Evolutionary conservation across 2,888 invertebrate genomes (phyloP).

Genomic region (Lissocephala sabroskyi): DNA sequence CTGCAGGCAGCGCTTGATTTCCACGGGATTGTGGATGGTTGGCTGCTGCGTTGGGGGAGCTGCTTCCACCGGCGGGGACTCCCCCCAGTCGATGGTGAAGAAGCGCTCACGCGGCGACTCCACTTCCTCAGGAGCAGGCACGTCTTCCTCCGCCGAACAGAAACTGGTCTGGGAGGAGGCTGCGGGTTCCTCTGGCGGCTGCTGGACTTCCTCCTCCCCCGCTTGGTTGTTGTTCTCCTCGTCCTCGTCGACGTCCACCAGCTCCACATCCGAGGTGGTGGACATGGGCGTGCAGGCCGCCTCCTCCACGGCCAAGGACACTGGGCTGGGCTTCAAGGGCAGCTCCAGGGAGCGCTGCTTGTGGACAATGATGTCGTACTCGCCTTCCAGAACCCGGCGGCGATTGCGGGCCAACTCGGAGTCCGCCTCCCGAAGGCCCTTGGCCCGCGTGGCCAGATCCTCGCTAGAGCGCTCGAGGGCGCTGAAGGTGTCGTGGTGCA

Average conservation of each 20-base stretch:
- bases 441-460: constrained; percentile 29
- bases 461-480: constrained; percentile 40
- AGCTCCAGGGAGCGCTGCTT: constrained; percentile 11
- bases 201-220: neutral
- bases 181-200: no score
- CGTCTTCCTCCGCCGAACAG: no score
- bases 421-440: constrained; percentile 27
- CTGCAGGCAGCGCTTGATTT: constrained; percentile 74
- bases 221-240: constrained; percentile 20
- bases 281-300: constrained; percentile 39
- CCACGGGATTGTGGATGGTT: constrained; percentile 18
- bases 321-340: constrained; percentile 29
- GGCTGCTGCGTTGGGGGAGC: no score
- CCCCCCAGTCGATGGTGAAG: no score
- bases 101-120: no score
- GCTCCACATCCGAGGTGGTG: constrained; percentile 39
- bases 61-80: no score
- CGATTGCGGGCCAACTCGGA: constrained; percentile 18
- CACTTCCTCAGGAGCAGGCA: no score
- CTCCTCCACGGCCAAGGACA: constrained; percentile 16
- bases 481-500: constrained; percentile 58
- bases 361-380: constrained; percentile 12
- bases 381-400: constrained; percentile 13
- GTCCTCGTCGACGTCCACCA: constrained; percentile 13
- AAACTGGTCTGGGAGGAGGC: no score